phyloP scores from a whole-genome alignment of 2,113 vertebrate species.

The Cephalopterus ornatus region DNA sequence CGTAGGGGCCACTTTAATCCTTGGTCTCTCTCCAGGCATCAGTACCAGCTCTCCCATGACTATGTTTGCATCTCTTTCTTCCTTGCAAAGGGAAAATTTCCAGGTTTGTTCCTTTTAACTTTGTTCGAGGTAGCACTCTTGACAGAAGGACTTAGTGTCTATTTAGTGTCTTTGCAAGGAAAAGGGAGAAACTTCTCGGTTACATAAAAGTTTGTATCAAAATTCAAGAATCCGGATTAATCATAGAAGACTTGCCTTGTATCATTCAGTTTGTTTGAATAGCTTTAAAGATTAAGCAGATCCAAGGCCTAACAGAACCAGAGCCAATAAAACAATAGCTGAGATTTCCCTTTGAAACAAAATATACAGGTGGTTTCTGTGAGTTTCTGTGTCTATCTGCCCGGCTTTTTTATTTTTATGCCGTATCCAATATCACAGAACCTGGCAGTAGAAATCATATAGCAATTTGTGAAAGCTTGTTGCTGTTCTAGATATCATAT shows the following conservation, averaged over 20 bases:
- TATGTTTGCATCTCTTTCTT: background rate
- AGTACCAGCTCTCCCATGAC: constrained; percentile 5
- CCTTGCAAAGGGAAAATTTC: background rate
- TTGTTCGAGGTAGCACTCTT: background rate
- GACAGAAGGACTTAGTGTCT: constrained; percentile 51
- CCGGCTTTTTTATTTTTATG: constrained; percentile 69
- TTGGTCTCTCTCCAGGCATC: background rate
- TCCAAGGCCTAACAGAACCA: constrained; percentile 62
- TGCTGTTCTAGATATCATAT: constrained; percentile 60
- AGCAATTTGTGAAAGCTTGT: constrained; percentile 45
- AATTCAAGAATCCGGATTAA: constrained; percentile 60
- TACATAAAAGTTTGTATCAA: constrained; percentile 66
- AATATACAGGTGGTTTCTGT: constrained; percentile 75
- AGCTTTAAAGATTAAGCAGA: constrained; percentile 66
- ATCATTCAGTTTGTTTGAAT: constrained; percentile 59
- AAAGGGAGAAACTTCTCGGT: constrained; percentile 40
- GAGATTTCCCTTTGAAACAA: constrained; percentile 78
- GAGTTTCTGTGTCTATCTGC: constrained; percentile 65
- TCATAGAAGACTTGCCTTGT: constrained; percentile 42
- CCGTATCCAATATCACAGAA: constrained; percentile 73
- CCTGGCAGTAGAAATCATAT: constrained; percentile 65
- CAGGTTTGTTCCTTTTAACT: constrained; percentile 22
- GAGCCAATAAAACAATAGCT: constrained; percentile 64
- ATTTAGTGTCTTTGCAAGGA: constrained; percentile 40
- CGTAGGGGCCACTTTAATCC: background rate